Evolutionary conservation across 2,113 vertebrate genomes (phyloP).

Genomic region (Engraulis encrasicolus): DNA sequence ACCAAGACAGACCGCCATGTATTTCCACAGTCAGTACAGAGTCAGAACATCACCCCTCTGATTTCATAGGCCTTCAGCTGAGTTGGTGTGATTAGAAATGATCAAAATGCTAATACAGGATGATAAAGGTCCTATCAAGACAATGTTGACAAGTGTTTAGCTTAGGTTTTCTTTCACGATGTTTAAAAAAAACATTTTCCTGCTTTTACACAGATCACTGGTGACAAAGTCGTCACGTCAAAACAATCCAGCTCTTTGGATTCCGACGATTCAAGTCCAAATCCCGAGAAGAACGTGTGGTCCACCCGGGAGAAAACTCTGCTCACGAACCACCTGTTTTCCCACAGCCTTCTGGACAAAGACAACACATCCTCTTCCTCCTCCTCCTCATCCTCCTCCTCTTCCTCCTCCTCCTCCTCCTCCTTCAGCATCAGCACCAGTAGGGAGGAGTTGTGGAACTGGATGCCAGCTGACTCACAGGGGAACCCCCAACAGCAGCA

Average conservation of each 20-base stretch:
- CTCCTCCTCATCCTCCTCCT: too few species aligned
- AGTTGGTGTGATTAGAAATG: constrained; percentile 15
- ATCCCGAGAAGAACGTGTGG: constrained; percentile 90
- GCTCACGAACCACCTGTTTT: constrained; percentile 89
- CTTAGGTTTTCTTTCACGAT: neutral
- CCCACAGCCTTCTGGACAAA: constrained; percentile 82
- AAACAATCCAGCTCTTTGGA: constrained; percentile 79
- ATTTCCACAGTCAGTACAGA: constrained; percentile 49
- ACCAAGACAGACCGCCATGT: constrained; percentile 74
- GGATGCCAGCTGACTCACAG: constrained; percentile 89
- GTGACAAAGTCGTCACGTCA: constrained; percentile 80
- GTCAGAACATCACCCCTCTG: constrained; percentile 36
- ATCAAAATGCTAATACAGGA: constrained; percentile 41
- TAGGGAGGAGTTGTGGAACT: constrained; percentile 91
- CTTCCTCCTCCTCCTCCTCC: too few species aligned
- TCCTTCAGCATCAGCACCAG: constrained; percentile 50
- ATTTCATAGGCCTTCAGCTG: constrained; percentile 64
- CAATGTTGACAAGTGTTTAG: neutral
- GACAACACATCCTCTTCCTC: constrained; percentile 88
- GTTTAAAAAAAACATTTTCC: neutral
- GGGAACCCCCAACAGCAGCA: constrained; percentile 79
- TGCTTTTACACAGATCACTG: constrained; percentile 71
- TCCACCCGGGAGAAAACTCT: constrained; percentile 87
- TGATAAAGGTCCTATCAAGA: too few species aligned
- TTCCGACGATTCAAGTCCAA: constrained; percentile 66